Conservation (phyloP, 2,888 invertebrate genomes). For the Leptinotarsa tumamoca region DNA sequence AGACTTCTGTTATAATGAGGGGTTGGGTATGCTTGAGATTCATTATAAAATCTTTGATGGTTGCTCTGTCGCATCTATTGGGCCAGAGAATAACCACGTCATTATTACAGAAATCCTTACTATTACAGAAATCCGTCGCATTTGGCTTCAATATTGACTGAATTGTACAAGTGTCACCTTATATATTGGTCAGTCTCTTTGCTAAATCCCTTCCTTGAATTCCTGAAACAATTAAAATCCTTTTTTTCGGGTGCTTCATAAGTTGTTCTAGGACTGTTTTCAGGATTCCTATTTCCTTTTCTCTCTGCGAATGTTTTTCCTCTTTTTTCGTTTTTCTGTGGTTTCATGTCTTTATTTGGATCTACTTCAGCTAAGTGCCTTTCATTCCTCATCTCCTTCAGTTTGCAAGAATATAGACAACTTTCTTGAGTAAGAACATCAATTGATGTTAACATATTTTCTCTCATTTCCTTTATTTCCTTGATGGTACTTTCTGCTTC, state of each 20-base stretch:
- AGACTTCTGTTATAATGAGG: slow-evolving; percentile 8
- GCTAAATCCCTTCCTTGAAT: slow-evolving; percentile 20
- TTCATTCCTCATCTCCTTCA: slow-evolving; percentile 15
- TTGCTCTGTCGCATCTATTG: slow-evolving; percentile 14
- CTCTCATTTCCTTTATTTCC: neutral
- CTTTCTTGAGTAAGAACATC: too few relatives aligned
- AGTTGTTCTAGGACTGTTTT: neutral
- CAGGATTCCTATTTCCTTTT: slow-evolving; percentile 14
- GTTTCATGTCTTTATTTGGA: neutral
- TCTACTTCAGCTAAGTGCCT: slow-evolving; percentile 8
- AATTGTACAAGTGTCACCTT: neutral
- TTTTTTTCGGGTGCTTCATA: slow-evolving; percentile 7
- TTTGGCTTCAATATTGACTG: slow-evolving; percentile 22
- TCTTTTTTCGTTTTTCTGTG: slow-evolving; percentile 2
- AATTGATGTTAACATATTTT: too few relatives aligned
- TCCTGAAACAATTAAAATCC: slow-evolving; percentile 20
- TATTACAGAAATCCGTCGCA: slow-evolving; percentile 14
- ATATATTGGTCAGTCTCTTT: slow-evolving; percentile 2
- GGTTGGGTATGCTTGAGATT: slow-evolving; percentile 14
- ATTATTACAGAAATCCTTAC: slow-evolving; percentile 21
- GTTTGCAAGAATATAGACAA: neutral
- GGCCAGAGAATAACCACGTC: slow-evolving; percentile 13
- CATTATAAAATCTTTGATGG: slow-evolving; percentile 18
- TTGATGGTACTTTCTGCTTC: neutral
- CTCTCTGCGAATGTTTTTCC: neutral